A percentile compares a stretch with the other conserved stretches of the same genome.
phyloP scores from a whole-genome alignment of 1,140 invertebrate species.

The Nephila pilipes region DNA sequence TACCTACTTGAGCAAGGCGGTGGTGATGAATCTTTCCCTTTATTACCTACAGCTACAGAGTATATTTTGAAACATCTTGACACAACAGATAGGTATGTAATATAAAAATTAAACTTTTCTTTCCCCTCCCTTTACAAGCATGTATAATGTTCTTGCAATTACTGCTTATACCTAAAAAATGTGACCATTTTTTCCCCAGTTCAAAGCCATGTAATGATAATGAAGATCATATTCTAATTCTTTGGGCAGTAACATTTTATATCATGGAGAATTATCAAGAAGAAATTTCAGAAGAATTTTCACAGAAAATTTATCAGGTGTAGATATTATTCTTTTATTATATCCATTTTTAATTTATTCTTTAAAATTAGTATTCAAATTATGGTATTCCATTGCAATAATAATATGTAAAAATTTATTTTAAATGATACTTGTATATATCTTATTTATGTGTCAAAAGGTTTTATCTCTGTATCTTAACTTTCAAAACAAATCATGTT shows the following conservation, averaged over 20 bases:
- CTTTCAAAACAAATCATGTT: background rate
- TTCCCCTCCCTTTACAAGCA: background rate
- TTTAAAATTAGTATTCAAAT: no score
- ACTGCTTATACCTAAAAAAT: background rate
- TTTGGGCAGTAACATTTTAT: constrained; percentile 88
- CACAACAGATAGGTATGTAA: constrained; percentile 81
- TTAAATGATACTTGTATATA: no score
- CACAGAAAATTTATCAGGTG: constrained; percentile 79
- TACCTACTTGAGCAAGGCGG: constrained; percentile 86
- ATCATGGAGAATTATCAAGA: constrained; percentile 85
- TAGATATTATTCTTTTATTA: background rate
- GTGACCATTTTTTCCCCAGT: no score
- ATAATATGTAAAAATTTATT: no score
- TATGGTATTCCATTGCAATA: no score
- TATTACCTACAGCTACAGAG: constrained; percentile 86
- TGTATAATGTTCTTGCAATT: background rate
- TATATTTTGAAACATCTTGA: constrained; percentile 86
- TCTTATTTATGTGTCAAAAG: no score
- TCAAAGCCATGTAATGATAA: constrained; percentile 79
- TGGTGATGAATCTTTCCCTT: constrained; percentile 84
- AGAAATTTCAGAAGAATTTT: constrained; percentile 82
- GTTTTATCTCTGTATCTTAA: no score
- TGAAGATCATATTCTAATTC: constrained; percentile 85
- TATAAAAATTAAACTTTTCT: background rate
- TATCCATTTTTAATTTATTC: no score